Evolutionary conservation across 35 echinoderm and acorn worm species (phyloP).

Genomic region (Heliocidaris tuberculata): DNA sequence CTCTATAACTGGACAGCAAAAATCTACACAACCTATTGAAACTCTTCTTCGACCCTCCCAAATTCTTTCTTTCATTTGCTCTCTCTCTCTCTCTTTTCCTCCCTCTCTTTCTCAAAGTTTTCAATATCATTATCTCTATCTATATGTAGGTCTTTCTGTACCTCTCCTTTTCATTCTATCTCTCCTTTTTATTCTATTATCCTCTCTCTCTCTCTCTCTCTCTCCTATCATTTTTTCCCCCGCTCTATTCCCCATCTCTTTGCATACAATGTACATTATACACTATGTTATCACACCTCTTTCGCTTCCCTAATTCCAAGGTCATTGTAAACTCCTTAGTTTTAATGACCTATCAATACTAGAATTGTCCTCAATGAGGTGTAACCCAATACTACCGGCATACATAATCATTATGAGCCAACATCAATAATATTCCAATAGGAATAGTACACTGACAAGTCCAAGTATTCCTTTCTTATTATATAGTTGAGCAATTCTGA

Average conservation of each 20-base stretch:
- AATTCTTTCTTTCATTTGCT: too few relatives aligned
- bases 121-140: too few relatives aligned
- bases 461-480: neutral
- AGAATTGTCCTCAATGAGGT: neutral
- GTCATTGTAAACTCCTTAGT: neutral
- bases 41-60: too few relatives aligned
- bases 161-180: too few relatives aligned
- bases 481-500: neutral
- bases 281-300: neutral
- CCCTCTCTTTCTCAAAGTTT: too few relatives aligned
- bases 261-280: neutral
- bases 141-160: too few relatives aligned
- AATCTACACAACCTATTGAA: too few relatives aligned
- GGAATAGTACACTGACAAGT: neutral
- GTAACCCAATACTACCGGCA: neutral
- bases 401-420: neutral
- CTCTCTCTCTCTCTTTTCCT: too few relatives aligned
- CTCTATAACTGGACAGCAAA: too few relatives aligned
- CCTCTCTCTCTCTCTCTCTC: neutral
- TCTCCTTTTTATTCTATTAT: too few relatives aligned
- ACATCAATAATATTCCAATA: neutral
- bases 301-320: neutral
- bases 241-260: neutral
- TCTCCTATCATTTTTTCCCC: too few relatives aligned
- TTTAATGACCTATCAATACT: neutral